phyloP scores from a whole-genome alignment of 2,113 vertebrate species.

The Trichechus manatus region DNA sequence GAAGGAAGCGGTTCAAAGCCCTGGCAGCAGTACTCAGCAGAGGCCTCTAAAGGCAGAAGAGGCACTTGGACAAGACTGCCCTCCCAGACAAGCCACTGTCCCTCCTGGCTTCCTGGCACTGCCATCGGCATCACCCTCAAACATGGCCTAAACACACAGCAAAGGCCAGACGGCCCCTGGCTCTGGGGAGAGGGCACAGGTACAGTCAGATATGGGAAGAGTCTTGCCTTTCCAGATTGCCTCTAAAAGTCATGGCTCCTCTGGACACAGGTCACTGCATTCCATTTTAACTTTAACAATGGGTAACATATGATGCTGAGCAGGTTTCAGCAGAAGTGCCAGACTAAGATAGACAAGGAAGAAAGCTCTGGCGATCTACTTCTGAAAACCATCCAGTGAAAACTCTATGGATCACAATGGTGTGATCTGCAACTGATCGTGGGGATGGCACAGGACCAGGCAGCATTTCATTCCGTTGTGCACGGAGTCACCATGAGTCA shows the following conservation, averaged over 20 bases:
- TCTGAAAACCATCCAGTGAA: background rate
- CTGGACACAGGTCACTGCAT: background rate
- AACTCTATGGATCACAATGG: background rate
- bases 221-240: background rate
- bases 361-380: background rate
- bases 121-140: background rate
- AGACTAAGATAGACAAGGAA: background rate
- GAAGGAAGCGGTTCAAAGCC: no score
- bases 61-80: background rate
- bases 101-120: background rate
- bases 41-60: background rate
- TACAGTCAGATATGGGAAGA: background rate
- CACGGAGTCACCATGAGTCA: background rate
- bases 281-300: background rate
- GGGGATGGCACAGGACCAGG: background rate
- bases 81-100: background rate
- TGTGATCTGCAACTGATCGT: background rate
- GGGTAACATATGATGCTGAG: background rate
- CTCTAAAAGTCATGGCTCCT: background rate
- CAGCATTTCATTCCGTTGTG: background rate
- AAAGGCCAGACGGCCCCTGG: accelerated
- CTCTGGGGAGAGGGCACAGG: background rate
- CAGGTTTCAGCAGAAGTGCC: background rate
- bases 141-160: background rate
- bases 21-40: background rate